Evolutionary conservation across 2,888 invertebrate genomes (phyloP).

Genomic region (Pediacus dermestoides): DNA sequence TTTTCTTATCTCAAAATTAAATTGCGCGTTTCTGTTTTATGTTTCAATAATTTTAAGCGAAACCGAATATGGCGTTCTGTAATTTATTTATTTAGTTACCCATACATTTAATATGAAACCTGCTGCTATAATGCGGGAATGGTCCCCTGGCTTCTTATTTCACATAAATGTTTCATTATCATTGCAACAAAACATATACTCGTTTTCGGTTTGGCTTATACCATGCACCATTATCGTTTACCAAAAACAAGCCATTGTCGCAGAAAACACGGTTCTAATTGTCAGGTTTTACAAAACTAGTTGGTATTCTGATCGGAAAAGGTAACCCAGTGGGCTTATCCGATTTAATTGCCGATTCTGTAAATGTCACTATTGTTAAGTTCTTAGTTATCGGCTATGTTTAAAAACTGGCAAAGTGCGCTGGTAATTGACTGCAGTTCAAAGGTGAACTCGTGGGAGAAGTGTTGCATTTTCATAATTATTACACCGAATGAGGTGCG

Average conservation of each 20-base stretch:
- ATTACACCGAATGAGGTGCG: too few relatives aligned
- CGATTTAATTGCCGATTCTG: conserved; percentile 26
- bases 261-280: conserved; percentile 25
- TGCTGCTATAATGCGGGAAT: too few relatives aligned
- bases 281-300: conserved; percentile 19
- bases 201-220: too few relatives aligned
- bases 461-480: conserved; percentile 28
- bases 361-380: conserved; percentile 29
- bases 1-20: too few relatives aligned
- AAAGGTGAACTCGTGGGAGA: conserved; percentile 35
- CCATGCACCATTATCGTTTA: conserved; percentile 28
- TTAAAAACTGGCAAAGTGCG: conserved; percentile 15
- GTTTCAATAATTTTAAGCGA: too few relatives aligned
- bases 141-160: too few relatives aligned
- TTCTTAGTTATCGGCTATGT: conserved; percentile 14
- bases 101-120: too few relatives aligned
- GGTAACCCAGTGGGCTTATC: not conserved
- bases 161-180: too few relatives aligned
- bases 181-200: too few relatives aligned
- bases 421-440: conserved; percentile 22
- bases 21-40: too few relatives aligned
- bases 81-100: too few relatives aligned
- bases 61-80: too few relatives aligned
- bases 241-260: conserved; percentile 28
- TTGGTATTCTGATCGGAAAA: not conserved